Base-by-base conservation (phyloP, 2,888 invertebrate species). In the Caenorhabditis becei region DNA sequence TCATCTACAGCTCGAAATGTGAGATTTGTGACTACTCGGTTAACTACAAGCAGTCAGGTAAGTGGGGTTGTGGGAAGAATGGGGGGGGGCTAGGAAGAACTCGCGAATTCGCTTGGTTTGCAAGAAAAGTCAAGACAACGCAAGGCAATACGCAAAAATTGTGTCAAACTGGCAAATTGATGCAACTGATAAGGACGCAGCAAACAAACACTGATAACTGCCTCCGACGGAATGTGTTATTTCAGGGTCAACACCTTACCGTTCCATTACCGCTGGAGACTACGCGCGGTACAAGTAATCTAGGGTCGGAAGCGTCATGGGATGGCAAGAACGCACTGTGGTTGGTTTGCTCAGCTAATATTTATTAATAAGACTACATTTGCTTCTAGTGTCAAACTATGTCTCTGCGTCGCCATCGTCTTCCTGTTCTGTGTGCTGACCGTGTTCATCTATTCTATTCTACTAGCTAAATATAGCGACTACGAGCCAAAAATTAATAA, bases 171-270 rank as follows among this genome's bases (percentile, higher is more conserved):
- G 10, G 10, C 44, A 26, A n/a, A 53, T 56, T 62, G 41, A 62
- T 56, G 63, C 18, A 49, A 32, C 62, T 74, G 72, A 74, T 74
- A 56, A 74, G 49, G 14, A 14, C 14, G 41, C 35, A 74, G 32
- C 24, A 74, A 47, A 65, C 65, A 65, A 62, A 44, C 47, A 66
- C 41, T 44, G 75, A 75, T 75, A 75, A 75, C 58, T 28, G 47
- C n/a, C 59, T 16, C 41, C 58, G 37, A 67, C 59, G 61, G 75
- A 67, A 75, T 56, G 62, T 77, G 62, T 67, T 77, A 24, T 80
- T 80, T 77, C 75, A 80, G 80, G 71, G 75, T 71, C 80, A 75
- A 24, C 77, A 80, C 47, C 54, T 80, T 28, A 80, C 80, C 51
- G 80, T 80, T 77, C 80, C 80, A 65, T 69, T 66, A 44, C 56